These are phyloP conservation scores for Lasius fuliginosus DNA, from an alignment of 2,888 invertebrate genomes.

Conservation along the genomic window DNA sequence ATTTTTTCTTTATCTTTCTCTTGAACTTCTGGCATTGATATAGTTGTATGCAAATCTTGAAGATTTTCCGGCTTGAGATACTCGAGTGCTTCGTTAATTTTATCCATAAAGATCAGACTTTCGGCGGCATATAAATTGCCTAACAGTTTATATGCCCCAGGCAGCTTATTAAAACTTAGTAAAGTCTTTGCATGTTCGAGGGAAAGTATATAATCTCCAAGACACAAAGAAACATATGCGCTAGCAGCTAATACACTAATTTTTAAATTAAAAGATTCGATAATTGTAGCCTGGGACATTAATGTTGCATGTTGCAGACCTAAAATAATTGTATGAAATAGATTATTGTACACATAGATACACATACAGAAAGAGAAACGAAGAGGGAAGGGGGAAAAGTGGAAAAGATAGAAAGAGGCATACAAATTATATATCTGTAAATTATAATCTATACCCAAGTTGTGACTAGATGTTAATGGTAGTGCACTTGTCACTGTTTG, in stretches of 20 bases:
- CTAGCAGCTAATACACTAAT: conserved; percentile 91
- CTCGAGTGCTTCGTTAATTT: conserved; percentile 93
- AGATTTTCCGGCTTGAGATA: conserved; percentile 93
- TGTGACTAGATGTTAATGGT: conserved; percentile 76
- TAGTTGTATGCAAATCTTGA: conserved; percentile 87
- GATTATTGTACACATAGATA: neutral
- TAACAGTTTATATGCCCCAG: conserved; percentile 91
- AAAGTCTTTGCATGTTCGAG: conserved; percentile 92
- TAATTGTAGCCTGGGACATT: conserved; percentile 75
- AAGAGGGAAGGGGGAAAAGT: neutral
- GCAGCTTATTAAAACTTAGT: conserved; percentile 91
- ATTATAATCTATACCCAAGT: conserved; percentile 62
- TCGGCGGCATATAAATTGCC: conserved; percentile 97
- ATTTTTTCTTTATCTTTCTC: conserved; percentile 86
- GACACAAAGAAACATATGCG: conserved; percentile 94
- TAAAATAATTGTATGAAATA: conserved; percentile 44
- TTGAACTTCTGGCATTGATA: conserved; percentile 79
- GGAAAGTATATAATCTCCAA: conserved; percentile 94
- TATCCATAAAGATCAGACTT: conserved; percentile 93
- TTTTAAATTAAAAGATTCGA: conserved; percentile 84
- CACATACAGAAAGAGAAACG: neutral
- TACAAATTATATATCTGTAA: neutral
- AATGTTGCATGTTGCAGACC: conserved; percentile 73
- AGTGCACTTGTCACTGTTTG: conserved; percentile 72
- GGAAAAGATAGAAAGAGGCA: neutral